phyloP scores from a whole-genome alignment of 37 sponge, comb jelly and placozoan genomes.

The Cladorhizidae sp. region DNA sequence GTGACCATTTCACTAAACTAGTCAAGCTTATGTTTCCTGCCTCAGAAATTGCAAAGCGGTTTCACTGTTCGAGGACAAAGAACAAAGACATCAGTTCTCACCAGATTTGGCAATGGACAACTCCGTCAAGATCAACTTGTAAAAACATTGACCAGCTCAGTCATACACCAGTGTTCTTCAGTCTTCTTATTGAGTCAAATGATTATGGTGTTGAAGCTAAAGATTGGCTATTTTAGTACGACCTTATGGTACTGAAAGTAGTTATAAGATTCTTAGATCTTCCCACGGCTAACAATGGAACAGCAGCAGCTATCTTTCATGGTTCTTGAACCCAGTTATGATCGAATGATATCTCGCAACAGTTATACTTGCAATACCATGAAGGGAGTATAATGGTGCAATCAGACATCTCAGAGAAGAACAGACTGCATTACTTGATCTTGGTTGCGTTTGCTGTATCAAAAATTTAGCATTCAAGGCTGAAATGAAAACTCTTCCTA shows the following conservation, averaged over 20 bases:
- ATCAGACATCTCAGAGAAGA: not conserved
- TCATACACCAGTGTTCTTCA: not conserved
- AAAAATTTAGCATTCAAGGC: not conserved
- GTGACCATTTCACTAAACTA: conserved; percentile 9
- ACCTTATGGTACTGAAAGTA: not conserved
- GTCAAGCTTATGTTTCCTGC: not conserved
- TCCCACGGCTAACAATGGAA: conserved; percentile 15
- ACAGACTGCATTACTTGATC: not conserved
- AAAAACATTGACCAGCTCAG: not conserved
- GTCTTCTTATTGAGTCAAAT: conserved; percentile 4
- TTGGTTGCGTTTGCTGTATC: not conserved
- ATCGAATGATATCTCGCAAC: not conserved
- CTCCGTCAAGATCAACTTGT: not conserved
- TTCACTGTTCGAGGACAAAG: conserved; percentile 3
- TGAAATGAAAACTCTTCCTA: not conserved
- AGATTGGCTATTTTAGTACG: not conserved
- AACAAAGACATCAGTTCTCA: conserved; percentile 1
- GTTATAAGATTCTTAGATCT: conserved; percentile 6
- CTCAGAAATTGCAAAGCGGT: conserved; percentile 2
- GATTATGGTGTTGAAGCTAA: conserved; percentile 9
- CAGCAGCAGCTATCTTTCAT: conserved; percentile 9
- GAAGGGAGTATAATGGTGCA: conserved; percentile 7
- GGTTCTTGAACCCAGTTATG: too few species aligned
- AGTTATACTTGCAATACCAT: conserved; percentile 7
- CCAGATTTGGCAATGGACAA: not conserved